These are phyloP conservation scores for Acomys russatus DNA, from an alignment of 2,797 vertebrate genomes.

Conservation along the genomic window DNA sequence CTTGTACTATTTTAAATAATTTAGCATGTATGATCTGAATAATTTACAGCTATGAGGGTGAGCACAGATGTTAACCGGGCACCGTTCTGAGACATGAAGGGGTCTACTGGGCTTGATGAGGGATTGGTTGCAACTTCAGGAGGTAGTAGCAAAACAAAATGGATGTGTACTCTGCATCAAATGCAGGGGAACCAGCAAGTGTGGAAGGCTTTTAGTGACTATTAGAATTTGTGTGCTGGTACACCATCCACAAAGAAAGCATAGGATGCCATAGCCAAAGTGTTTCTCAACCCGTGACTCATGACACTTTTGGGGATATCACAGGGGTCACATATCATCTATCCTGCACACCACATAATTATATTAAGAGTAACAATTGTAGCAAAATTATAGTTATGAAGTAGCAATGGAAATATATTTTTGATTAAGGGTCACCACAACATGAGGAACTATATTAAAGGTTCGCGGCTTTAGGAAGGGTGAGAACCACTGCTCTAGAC, in stretches of 20 bases:
- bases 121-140: background rate
- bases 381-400: background rate
- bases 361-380: background rate
- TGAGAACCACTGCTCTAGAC: background rate
- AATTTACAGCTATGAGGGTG: slow-evolving; percentile 64
- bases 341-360: background rate
- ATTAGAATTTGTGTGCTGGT: background rate
- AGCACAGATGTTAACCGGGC: slow-evolving; percentile 58
- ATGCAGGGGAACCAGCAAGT: background rate
- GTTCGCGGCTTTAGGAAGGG: background rate
- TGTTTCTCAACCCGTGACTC: background rate
- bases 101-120: slow-evolving; percentile 17
- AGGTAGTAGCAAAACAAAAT: background rate
- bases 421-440: background rate
- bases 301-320: background rate
- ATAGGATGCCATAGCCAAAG: background rate
- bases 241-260: background rate
- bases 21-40: slow-evolving; percentile 69
- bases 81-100: slow-evolving; percentile 43
- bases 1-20: slow-evolving; percentile 68
- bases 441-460: background rate
- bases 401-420: background rate
- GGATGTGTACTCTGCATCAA: slow-evolving; percentile 41
- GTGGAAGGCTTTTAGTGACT: background rate
- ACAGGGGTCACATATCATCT: background rate